phyloP scores from a whole-genome alignment of 2,113 vertebrate species.

The Centropus unirufus region DNA sequence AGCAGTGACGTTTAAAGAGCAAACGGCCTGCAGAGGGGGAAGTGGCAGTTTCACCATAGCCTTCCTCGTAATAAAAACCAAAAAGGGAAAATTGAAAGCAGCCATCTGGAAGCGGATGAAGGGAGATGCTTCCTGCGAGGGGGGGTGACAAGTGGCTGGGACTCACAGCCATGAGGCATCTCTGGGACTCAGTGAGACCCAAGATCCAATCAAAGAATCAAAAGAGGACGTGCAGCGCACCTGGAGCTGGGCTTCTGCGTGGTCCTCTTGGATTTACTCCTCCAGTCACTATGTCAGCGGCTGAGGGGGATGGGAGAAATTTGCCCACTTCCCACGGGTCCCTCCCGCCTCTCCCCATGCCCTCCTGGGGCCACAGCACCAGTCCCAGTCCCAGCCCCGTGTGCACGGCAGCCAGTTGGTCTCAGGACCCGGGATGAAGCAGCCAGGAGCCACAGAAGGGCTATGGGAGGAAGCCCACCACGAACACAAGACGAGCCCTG shows the following conservation, averaged over 20 bases:
- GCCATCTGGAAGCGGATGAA: slow-evolving; percentile 12
- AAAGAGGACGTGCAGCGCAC: neutral
- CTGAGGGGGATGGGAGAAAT: slow-evolving; percentile 73
- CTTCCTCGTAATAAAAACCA: slow-evolving; percentile 40
- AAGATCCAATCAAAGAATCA: neutral
- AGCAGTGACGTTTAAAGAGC: neutral
- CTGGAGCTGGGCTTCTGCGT: accelerated
- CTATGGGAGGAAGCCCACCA: neutral
- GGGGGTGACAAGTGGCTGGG: accelerated
- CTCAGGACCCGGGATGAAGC: accelerated
- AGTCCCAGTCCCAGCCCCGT: neutral
- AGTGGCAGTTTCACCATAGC: neutral
- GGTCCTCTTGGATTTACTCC: neutral
- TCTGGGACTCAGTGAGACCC: neutral
- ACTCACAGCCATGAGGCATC: accelerated
- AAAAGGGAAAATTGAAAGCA: slow-evolving; percentile 57
- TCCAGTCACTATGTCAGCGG: slow-evolving; percentile 67
- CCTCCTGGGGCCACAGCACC: accelerated
- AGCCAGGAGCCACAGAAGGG: neutral
- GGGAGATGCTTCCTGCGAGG: neutral
- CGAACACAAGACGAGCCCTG: slow-evolving; percentile 65
- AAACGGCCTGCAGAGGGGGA: neutral
- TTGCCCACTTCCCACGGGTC: slow-evolving; percentile 68
- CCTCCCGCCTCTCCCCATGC: neutral
- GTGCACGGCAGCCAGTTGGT: accelerated